Evolutionary conservation across 2,113 vertebrate genomes (phyloP).

Genomic region (Peromyscus polionotus): DNA sequence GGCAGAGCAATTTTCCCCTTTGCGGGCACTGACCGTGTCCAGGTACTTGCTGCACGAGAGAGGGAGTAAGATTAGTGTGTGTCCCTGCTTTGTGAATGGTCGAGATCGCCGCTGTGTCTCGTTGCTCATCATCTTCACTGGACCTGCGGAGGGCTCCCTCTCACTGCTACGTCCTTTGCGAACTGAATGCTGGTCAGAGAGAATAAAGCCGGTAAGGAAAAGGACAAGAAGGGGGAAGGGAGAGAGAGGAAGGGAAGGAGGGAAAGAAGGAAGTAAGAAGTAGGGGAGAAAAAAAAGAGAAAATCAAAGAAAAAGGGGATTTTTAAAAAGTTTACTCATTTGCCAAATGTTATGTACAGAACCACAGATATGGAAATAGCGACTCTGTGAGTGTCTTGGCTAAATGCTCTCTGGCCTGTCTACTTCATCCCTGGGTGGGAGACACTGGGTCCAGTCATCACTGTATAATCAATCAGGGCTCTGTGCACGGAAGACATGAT

Average conservation of each 20-base stretch:
- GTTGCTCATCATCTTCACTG: background rate
- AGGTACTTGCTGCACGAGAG: background rate
- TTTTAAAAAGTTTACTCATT: conserved; percentile 29
- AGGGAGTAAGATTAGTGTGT: background rate
- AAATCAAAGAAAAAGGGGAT: background rate
- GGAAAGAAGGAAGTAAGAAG: too few species aligned
- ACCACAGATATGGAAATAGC: background rate
- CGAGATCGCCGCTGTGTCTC: background rate
- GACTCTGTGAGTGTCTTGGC: background rate
- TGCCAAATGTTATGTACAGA: conserved; percentile 9
- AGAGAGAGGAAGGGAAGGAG: background rate
- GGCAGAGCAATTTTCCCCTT: background rate
- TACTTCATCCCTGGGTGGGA: background rate
- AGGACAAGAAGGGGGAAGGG: background rate
- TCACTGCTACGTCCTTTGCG: background rate
- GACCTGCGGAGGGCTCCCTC: background rate
- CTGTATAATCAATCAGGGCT: background rate
- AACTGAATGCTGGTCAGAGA: background rate
- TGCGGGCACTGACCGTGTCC: background rate
- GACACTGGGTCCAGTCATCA: background rate
- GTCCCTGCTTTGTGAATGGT: background rate
- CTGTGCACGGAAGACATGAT: background rate
- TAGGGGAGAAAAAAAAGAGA: background rate
- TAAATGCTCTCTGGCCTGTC: background rate
- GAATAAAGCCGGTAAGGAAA: conserved; percentile 22